Base-by-base conservation (phyloP, 2,113 vertebrate species). In the Phrynosoma platyrhinos region DNA sequence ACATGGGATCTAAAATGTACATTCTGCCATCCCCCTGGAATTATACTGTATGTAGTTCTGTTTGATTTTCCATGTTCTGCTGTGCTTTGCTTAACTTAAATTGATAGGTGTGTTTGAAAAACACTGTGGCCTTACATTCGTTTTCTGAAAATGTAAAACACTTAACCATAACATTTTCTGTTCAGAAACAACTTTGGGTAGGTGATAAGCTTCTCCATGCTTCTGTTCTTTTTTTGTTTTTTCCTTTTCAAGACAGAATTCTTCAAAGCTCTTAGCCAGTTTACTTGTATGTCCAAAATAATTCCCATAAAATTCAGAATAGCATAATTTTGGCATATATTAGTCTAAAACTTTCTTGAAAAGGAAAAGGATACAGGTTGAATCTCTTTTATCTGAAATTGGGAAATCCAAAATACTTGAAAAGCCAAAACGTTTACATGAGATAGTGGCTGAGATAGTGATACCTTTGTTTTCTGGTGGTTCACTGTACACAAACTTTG, bases 1-100 rank as follows among this genome's bases (percentile, higher is more conserved):
- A 97, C 97, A 13, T 99, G 99, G 99, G 98, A 98, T 64, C 97
- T 99, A 6, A 97, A 98, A 82, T 97, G 97, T 5, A 99, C 98
- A 0, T 97, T 99, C 92, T 99, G 98, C 86, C 97, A 99, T 84
- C 98, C 98, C 9, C 98, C 99, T 82, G 98, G 98, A 87, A 96
- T 96, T 62, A 96, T 99, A 96, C 98, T 96, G 99, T 99, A 82
- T 27, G 93, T 76, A 36, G 84, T 83, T 42, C 12, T 52, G 1
- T 2, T 86, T 75, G 6, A 14, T 13, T 25, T 64, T 62, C 23
- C 13, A 16, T 1, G 0, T 30, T 36, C 32, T 55, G 7, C 8
- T 82, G 47, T 47, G 25, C 12, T 52, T 76, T n/a, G 21, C 62
- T 47, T 78, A 20, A 64, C 36, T 77, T 66, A 12, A 68, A 66